Conservation (phyloP, 2,888 invertebrate species). For the Macrophya alboannulata region DNA sequence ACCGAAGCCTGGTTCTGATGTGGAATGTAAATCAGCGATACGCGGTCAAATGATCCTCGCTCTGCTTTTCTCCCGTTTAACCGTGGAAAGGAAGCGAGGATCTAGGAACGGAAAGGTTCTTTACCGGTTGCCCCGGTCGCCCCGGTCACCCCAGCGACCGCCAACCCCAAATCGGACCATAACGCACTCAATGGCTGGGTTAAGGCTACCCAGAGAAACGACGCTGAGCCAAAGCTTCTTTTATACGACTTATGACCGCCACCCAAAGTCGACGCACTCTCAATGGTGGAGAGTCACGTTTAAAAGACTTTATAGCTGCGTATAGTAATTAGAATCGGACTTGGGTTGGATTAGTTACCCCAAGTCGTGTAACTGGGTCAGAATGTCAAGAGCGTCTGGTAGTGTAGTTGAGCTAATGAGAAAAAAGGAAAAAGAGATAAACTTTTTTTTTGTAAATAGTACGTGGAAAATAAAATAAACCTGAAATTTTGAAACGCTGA, state of each 20-base stretch:
- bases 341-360: not conserved
- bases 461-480: not conserved
- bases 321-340: not conserved
- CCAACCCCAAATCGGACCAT: conserved; percentile 53
- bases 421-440: not conserved
- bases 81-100: conserved; percentile 37
- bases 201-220: conserved; percentile 41
- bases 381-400: not conserved
- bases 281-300: not conserved
- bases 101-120: conserved; percentile 45
- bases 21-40: conserved; percentile 68
- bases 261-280: conserved; percentile 6
- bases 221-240: conserved; percentile 18
- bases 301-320: not conserved
- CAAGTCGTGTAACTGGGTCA: not conserved
- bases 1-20: conserved; percentile 59
- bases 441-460: not conserved
- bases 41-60: conserved; percentile 63
- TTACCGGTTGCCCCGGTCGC: conserved; percentile 35
- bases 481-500: conserved; percentile 5
- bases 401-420: not conserved
- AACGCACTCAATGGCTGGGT: conserved; percentile 51
- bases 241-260: conserved; percentile 46
- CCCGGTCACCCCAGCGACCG: not conserved
- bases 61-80: conserved; percentile 9